Conservation (phyloP, 2,888 invertebrate genomes). For the Andricus curvator region DNA sequence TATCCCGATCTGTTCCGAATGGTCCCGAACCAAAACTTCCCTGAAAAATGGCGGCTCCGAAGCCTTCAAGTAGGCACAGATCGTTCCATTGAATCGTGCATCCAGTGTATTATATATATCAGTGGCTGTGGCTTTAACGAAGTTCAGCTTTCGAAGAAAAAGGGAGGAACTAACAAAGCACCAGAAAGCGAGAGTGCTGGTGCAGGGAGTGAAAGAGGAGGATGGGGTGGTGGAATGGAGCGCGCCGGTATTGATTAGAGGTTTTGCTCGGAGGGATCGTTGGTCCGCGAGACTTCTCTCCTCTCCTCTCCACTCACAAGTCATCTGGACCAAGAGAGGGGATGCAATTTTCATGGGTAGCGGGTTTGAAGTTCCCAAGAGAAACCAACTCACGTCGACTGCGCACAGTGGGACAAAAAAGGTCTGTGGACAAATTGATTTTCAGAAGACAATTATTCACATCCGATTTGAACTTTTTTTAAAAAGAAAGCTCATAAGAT, state of each 20-base stretch:
- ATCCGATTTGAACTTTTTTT: too few relatives aligned
- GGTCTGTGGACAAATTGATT: too few relatives aligned
- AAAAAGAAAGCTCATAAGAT: too few relatives aligned
- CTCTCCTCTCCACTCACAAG: neutral
- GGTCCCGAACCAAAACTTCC: too few relatives aligned
- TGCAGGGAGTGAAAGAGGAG: neutral
- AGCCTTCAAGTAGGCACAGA: too few relatives aligned
- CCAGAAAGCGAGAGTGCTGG: conserved; percentile 7
- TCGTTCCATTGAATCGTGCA: too few relatives aligned
- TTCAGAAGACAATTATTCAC: too few relatives aligned
- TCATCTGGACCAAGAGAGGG: conserved; percentile 22
- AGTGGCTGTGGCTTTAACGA: too few relatives aligned
- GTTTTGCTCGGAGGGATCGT: conserved; percentile 24
- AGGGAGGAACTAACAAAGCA: neutral
- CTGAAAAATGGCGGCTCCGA: too few relatives aligned
- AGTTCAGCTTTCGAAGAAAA: neutral
- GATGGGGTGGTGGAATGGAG: conserved; percentile 1
- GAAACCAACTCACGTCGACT: neutral
- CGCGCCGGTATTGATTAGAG: conserved; percentile 20
- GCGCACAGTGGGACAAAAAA: too few relatives aligned
- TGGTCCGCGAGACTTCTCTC: conserved; percentile 18
- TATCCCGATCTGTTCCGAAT: too few relatives aligned
- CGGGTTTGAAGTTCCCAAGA: neutral
- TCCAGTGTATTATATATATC: too few relatives aligned
- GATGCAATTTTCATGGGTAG: neutral